A percentile compares a stretch with the other conserved stretches of the same genome.
phyloP scores from a whole-genome alignment of 2,113 vertebrate genomes.

The Progne subis region DNA sequence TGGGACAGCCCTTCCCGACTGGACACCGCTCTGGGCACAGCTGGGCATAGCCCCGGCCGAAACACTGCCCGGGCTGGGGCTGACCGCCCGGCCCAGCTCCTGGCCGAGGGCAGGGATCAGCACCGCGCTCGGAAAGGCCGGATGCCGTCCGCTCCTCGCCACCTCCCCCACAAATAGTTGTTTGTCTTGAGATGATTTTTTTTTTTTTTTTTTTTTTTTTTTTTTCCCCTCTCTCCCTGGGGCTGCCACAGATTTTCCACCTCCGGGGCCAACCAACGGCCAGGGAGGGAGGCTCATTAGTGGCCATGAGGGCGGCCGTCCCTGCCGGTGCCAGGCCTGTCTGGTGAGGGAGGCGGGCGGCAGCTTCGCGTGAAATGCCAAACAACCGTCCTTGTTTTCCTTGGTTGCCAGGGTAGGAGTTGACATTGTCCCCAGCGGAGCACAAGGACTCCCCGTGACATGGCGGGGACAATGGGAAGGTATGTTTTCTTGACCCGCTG shows the following conservation, averaged over 20 bases:
- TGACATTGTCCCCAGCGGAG: constrained; percentile 40
- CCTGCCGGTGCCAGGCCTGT: neutral
- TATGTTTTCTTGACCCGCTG: constrained; percentile 76
- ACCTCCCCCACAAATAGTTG: neutral
- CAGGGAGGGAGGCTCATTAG: neutral
- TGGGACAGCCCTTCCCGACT: neutral
- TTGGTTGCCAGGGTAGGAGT: constrained; percentile 52
- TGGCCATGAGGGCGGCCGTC: neutral
- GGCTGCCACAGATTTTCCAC: constrained; percentile 22
- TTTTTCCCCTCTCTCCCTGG: neutral
- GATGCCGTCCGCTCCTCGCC: neutral
- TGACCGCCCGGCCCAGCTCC: neutral
- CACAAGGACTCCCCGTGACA: constrained; percentile 57
- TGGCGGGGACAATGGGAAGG: constrained; percentile 71
- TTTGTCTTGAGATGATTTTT: neutral
- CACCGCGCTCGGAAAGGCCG: rapidly evolving
- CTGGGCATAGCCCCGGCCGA: neutral
- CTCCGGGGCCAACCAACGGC: neutral
- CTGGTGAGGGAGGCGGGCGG: neutral
- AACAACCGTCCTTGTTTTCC: constrained; percentile 51
- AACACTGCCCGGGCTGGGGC: neutral
- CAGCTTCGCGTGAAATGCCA: neutral
- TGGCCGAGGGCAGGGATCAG: neutral
- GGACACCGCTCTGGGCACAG: neutral
- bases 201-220: constrained; percentile 1